Conservation (phyloP, 2,888 invertebrate genomes). For the Drosophila greeni region DNA sequence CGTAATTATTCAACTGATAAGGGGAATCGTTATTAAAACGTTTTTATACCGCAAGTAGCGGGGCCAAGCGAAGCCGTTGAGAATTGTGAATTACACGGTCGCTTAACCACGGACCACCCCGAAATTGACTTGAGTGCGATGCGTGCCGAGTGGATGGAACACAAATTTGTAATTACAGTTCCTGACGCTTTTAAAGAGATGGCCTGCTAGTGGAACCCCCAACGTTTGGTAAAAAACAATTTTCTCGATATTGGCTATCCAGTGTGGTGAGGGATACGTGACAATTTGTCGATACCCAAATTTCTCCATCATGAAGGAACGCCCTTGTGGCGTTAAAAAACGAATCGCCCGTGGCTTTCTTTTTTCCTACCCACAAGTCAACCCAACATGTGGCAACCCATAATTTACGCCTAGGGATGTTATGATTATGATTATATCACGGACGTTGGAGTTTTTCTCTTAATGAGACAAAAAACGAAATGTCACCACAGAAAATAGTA, state of each 20-base stretch:
- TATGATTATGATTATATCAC: constrained; percentile 52
- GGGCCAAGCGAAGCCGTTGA: constrained; percentile 73
- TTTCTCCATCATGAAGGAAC: constrained; percentile 49
- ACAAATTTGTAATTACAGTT: constrained; percentile 68
- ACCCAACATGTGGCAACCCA: constrained; percentile 70
- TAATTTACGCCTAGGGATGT: constrained; percentile 67
- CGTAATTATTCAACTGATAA: too few species aligned
- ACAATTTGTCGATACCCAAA: constrained; percentile 69
- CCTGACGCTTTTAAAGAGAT: constrained; percentile 39
- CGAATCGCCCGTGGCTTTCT: constrained; percentile 54
- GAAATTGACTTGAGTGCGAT: constrained; percentile 48
- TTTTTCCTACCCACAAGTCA: constrained; percentile 54
- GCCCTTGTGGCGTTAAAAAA: constrained; percentile 53
- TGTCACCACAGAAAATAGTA: background rate
- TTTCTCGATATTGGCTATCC: constrained; percentile 48
- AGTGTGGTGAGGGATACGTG: constrained; percentile 62
- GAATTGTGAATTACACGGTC: constrained; percentile 79
- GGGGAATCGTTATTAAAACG: constrained; percentile 69
- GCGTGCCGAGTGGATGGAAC: constrained; percentile 61
- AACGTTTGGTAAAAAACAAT: constrained; percentile 58
- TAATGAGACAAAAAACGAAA: constrained; percentile 8
- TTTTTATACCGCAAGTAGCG: constrained; percentile 61
- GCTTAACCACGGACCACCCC: constrained; percentile 76
- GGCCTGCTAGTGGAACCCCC: constrained; percentile 18
- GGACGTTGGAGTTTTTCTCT: constrained; percentile 8